Conservation (phyloP, 2,797 vertebrate species). For the Scomberomorus guttatus region DNA sequence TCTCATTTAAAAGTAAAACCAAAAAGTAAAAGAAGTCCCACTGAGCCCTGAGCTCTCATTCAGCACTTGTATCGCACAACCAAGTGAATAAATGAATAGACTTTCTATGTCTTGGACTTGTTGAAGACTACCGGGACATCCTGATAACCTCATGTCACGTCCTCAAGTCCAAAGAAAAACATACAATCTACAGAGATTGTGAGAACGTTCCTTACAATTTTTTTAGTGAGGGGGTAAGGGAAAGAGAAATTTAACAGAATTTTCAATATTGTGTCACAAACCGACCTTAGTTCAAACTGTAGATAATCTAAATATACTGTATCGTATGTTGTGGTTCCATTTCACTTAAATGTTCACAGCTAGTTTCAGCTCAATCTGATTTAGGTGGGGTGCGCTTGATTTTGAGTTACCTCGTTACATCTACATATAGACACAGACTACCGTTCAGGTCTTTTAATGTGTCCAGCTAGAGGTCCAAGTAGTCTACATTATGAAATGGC, state of each 20-base stretch:
- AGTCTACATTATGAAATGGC: slow-evolving; percentile 1
- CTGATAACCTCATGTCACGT: slow-evolving; percentile 53
- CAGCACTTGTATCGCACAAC: slow-evolving; percentile 51
- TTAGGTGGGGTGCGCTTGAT: background rate
- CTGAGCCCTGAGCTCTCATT: slow-evolving; percentile 41
- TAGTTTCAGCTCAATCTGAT: background rate
- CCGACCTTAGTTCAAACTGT: background rate
- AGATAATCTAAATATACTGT: no score
- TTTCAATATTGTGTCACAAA: background rate
- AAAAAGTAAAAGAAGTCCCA: slow-evolving; percentile 58
- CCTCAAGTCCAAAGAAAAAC: slow-evolving; percentile 48
- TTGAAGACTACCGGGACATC: slow-evolving; percentile 52
- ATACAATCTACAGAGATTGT: slow-evolving; percentile 21
- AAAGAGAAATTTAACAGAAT: background rate
- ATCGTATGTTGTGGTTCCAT: background rate
- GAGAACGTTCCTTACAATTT: slow-evolving; percentile 8
- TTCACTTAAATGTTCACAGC: background rate
- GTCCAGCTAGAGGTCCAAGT: background rate
- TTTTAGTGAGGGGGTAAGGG: background rate
- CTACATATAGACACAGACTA: slow-evolving; percentile 11
- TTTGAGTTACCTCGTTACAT: background rate
- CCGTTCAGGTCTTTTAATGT: background rate
- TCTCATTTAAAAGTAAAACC: slow-evolving; percentile 70
- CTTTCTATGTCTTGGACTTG: slow-evolving; percentile 48
- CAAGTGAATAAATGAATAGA: slow-evolving; percentile 67